Conservation (phyloP, 2,888 invertebrate species). For the Acrobasis suavella region DNA sequence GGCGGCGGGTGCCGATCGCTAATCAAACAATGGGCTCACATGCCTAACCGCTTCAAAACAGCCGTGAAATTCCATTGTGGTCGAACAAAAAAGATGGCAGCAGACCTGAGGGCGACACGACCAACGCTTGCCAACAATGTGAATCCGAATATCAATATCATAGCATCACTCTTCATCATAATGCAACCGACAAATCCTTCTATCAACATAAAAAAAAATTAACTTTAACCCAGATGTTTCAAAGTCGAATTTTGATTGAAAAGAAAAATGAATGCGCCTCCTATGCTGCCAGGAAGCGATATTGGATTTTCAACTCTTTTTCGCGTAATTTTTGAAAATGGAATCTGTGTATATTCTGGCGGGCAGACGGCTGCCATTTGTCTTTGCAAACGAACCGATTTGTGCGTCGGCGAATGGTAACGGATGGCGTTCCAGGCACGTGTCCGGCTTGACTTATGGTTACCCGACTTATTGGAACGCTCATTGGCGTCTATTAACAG, state of each 20-base stretch:
- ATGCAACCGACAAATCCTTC: slow-evolving; percentile 39
- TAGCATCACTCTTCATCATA: slow-evolving; percentile 52
- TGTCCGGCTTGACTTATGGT: slow-evolving; percentile 71
- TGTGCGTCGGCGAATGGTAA: slow-evolving; percentile 77
- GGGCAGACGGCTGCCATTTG: slow-evolving; percentile 69
- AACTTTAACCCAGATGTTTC: slow-evolving; percentile 27
- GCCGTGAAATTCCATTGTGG: slow-evolving; percentile 63
- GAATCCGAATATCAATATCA: slow-evolving; percentile 52
- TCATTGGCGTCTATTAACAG: slow-evolving; percentile 66
- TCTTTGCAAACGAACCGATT: slow-evolving; percentile 80
- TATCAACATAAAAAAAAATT: slow-evolving; percentile 34
- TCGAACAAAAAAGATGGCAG: slow-evolving; percentile 56
- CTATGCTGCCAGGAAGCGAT: slow-evolving; percentile 48
- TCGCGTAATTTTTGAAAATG: slow-evolving; percentile 71
- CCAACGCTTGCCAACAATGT: slow-evolving; percentile 55
- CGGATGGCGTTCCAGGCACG: slow-evolving; percentile 72
- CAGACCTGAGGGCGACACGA: slow-evolving; percentile 56
- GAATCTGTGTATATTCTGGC: slow-evolving; percentile 61
- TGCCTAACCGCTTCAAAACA: slow-evolving; percentile 48
- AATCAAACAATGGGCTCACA: slow-evolving; percentile 73
- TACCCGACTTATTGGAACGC: slow-evolving; percentile 59
- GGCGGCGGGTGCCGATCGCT: slow-evolving; percentile 59
- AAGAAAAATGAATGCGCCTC: slow-evolving; percentile 46
- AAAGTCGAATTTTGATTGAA: slow-evolving; percentile 36
- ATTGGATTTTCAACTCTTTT: slow-evolving; percentile 69